A percentile compares a stretch with the other conserved stretches of the same genome.
phyloP scores from a whole-genome alignment of 1,140 invertebrate genomes.

The Drosophila kanapiae region DNA sequence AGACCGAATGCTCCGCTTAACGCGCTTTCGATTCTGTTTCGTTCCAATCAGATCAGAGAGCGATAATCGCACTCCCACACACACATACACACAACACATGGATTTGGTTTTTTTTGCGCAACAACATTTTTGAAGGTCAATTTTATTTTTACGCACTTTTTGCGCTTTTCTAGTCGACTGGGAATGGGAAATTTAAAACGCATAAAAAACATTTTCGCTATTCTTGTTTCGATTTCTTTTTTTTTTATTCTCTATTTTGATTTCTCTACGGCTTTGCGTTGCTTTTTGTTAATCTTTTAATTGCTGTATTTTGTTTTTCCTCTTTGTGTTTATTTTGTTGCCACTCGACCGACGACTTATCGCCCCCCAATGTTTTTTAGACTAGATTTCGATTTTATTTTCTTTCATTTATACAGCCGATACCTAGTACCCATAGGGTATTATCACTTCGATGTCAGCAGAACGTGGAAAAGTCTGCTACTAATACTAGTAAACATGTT shows the following conservation, averaged over 20 bases:
- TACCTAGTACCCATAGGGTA: not conserved
- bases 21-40: conserved; percentile 3
- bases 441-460: not conserved
- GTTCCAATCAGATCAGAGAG: conserved; percentile 13
- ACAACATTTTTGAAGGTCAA: conserved; percentile 68
- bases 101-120: conserved; percentile 34
- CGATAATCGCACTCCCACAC: conserved; percentile 6
- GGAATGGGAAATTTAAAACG: conserved; percentile 75
- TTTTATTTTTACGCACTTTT: conserved; percentile 78
- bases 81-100: conserved; percentile 4
- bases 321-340: conserved; percentile 66
- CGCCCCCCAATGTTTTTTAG: conserved; percentile 68
- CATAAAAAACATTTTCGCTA: conserved; percentile 65
- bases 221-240: not conserved
- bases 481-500: too few species aligned
- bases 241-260: conserved; percentile 6
- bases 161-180: conserved; percentile 42
- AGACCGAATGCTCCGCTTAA: not conserved
- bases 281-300: conserved; percentile 77
- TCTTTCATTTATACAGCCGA: conserved; percentile 4
- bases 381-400: conserved; percentile 49
- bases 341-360: conserved; percentile 70
- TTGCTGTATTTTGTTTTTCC: conserved; percentile 72
- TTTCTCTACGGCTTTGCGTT: conserved; percentile 22
- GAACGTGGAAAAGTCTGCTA: not conserved